Evolutionary conservation across 2,888 invertebrate species (phyloP).

Genomic region (Erebia epiphron): DNA sequence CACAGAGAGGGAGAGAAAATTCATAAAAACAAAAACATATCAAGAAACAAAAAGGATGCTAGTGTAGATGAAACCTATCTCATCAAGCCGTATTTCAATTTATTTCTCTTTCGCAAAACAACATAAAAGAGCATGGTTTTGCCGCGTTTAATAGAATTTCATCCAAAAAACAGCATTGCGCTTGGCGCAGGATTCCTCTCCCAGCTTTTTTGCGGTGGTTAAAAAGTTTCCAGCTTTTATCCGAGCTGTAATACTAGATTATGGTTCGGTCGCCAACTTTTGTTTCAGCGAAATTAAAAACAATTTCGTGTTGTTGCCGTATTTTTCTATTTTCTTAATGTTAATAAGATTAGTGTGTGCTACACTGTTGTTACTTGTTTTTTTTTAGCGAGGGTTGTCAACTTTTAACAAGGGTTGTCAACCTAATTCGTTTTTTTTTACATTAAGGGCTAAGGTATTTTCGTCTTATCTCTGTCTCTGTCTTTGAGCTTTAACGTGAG

Average conservation of each 20-base stretch:
- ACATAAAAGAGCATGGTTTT: background rate
- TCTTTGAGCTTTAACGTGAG: no score
- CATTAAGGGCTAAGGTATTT: no score
- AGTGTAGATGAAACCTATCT: background rate
- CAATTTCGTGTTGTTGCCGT: background rate
- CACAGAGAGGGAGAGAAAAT: background rate
- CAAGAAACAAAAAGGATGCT: background rate
- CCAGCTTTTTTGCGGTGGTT: constrained; percentile 4
- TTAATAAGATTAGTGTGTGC: background rate
- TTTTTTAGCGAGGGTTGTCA: no score
- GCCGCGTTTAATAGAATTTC: constrained; percentile 23
- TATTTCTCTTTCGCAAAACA: constrained; percentile 10
- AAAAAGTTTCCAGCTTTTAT: constrained; percentile 1
- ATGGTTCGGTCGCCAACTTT: constrained; percentile 13
- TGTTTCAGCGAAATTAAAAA: constrained; percentile 14
- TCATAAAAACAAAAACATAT: background rate
- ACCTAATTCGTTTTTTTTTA: no score
- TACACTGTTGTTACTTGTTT: background rate
- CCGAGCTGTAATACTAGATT: constrained; percentile 9
- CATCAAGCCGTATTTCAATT: constrained; percentile 14
- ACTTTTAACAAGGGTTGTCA: no score
- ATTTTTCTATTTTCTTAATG: background rate
- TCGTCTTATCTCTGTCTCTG: no score
- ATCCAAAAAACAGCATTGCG: constrained; percentile 22
- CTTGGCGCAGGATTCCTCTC: constrained; percentile 6